Base-by-base conservation (phyloP, 2,888 invertebrate species). In the Chydorus sphaericus region DNA sequence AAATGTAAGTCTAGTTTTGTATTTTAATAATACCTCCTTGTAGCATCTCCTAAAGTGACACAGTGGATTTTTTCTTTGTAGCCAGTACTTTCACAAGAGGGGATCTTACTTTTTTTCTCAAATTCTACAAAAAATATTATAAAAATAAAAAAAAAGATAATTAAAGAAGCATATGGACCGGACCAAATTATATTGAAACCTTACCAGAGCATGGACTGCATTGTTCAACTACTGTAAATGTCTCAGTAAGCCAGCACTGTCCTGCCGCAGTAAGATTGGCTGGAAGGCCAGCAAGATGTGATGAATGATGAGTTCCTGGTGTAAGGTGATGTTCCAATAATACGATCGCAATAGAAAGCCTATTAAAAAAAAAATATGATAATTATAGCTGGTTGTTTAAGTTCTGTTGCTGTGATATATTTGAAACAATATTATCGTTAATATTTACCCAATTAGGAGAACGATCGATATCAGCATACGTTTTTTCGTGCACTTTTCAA, bases 151-250 rank as follows among this genome's bases (percentile, higher is more conserved):
- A 51, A 16, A 16, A 33, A 50, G 55, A n/a, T 16, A 18, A 50
- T 11, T 8, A 50, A 16, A 7, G n/a, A 14, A 28, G 4, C n/a
- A n/a, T 11, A 11, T 23, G n/a, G 5, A 20, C 5, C n/a, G n/a
- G 2, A 14, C 11, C 11, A 29, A 49, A 11, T 2, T 0, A 49
- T 20, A 29, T 4, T n/a, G 4, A 2, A 31, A n/a, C 29, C 54
- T 61, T 72, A 81, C 84, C 81, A 68, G 83, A 80, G 69, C 90
- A 89, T n/a, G 85, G 85, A 71, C 87, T 84, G 64, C 89, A 89
- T 69, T 85, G 83, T 63, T 78, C 79, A 20, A 83, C 73, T 20
- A 88, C 74, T 60, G 79, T 77, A 63, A 78, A 86, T 18, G 79
- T 75, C 66, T 88, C 86, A 59, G 78, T 77, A 53, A 78, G 71